These are phyloP conservation scores for Acrobasis repandana DNA, from an alignment of 2,888 invertebrate genomes.

Conservation along the genomic window DNA sequence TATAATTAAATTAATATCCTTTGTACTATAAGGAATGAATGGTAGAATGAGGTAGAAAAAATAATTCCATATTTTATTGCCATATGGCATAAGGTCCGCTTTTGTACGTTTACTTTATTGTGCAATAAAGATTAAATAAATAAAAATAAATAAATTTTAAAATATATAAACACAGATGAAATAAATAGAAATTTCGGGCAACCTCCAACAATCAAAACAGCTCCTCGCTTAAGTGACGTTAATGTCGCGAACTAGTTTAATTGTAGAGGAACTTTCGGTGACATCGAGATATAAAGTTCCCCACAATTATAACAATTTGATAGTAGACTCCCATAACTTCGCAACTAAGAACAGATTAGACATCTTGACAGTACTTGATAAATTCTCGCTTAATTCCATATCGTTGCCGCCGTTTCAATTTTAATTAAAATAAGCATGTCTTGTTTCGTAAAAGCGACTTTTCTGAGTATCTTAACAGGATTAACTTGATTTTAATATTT, in stretches of 20 bases:
- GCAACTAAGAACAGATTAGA: slow-evolving; percentile 54
- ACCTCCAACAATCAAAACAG: slow-evolving; percentile 7
- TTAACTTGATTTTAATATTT: slow-evolving; percentile 17
- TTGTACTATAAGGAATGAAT: too few species aligned
- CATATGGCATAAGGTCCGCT: too few species aligned
- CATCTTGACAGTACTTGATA: slow-evolving; percentile 49
- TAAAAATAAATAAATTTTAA: too few species aligned
- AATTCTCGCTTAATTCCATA: slow-evolving; percentile 41
- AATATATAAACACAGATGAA: too few species aligned
- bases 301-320: slow-evolving; percentile 65
- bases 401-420: slow-evolving; percentile 45
- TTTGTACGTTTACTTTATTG: too few species aligned
- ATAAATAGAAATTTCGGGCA: too few species aligned
- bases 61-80: too few species aligned
- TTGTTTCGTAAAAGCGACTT: slow-evolving; percentile 3
- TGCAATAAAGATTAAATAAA: too few species aligned
- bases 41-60: too few species aligned
- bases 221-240: slow-evolving; percentile 26
- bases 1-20: too few species aligned
- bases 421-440: slow-evolving; percentile 37
- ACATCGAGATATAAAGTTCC: slow-evolving; percentile 64
- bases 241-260: slow-evolving; percentile 52
- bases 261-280: slow-evolving; percentile 53
- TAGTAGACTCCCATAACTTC: slow-evolving; percentile 52
- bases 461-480: background rate